These are phyloP conservation scores for Scaptomyza pallida DNA, from an alignment of 1,140 invertebrate genomes.

Conservation along the genomic window DNA sequence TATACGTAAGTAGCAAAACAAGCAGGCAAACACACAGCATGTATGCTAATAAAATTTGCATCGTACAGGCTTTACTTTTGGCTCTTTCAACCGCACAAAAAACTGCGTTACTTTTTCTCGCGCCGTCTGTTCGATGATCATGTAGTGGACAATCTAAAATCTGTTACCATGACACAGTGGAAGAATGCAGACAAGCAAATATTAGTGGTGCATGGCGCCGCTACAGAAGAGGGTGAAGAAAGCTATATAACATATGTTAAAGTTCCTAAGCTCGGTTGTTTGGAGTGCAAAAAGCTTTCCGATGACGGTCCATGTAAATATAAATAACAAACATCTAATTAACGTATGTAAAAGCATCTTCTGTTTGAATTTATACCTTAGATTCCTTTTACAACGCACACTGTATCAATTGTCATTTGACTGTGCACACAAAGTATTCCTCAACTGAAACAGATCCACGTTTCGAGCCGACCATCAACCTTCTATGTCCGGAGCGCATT, in stretches of 20 bases:
- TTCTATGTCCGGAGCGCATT: slow-evolving; percentile 80
- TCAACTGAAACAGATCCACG: slow-evolving; percentile 76
- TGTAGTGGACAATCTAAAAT: slow-evolving; percentile 85
- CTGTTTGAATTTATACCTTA: slow-evolving; percentile 19
- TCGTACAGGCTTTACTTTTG: slow-evolving; percentile 75
- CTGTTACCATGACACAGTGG: slow-evolving; percentile 87
- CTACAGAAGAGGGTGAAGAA: slow-evolving; percentile 80
- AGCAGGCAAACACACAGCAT: neutral
- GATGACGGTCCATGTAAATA: slow-evolving; percentile 72
- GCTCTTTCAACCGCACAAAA: slow-evolving; percentile 80
- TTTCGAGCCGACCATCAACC: slow-evolving; percentile 77
- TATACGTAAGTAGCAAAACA: slow-evolving; percentile 68
- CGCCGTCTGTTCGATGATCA: slow-evolving; percentile 86
- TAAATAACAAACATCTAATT: neutral
- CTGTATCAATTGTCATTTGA: slow-evolving; percentile 82
- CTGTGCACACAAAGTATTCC: slow-evolving; percentile 83
- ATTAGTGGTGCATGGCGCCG: slow-evolving; percentile 85
- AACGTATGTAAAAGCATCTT: neutral
- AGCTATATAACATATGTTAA: slow-evolving; percentile 82
- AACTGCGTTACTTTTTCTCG: slow-evolving; percentile 68
- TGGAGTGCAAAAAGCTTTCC: slow-evolving; percentile 81
- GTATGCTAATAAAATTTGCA: neutral
- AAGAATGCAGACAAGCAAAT: slow-evolving; percentile 85
- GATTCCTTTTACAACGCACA: slow-evolving; percentile 76
- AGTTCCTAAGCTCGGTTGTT: slow-evolving; percentile 84